Evolutionary conservation across 2,888 invertebrate genomes (phyloP), one percentile per base, ranked within the genome.

Genomic region (Idaea dimidiata): DNA sequence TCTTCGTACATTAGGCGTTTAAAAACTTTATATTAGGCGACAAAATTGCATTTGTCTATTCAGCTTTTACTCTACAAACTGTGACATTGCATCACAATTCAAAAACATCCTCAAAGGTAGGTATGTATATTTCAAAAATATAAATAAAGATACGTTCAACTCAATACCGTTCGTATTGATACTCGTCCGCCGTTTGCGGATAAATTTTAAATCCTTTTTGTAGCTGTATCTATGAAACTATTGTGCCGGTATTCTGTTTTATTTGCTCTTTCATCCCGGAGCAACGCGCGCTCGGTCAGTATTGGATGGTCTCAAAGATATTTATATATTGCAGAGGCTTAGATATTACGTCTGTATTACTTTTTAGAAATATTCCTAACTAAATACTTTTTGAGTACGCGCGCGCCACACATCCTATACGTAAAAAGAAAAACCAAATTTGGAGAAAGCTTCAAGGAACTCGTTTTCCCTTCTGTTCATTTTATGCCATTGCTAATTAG

Each of bases 161-260:
- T 3, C 0, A 43, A 24, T 24, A 1, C 24, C 43, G 43, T 43
- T 14, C 14, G 43, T 43, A 43, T 43, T 43, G 43, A 43, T 8
- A 43, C 14, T 43, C 14, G 56, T 4, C 56, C 56, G 18, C 18
- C 56, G 17, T 56, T 56, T 56, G 56, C 18, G 56, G 56, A 56
- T 56, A 32, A 56, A 58, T 60, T 61, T 63, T 61, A 65, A 66
- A 55, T 59, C 56, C 56, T 10, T 18, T 18, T 10, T 43, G 43
- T 10, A 8, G 43, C 18, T 54, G 16, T 43, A 54, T 59, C 43
- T 55, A 58, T 61, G 59, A 61, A 61, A 61, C 61, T 59, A 59
- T 66, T 60, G 65, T 62, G 61, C 58, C 8, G 16, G 61, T 31
- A 16, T 55, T 61, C 58, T 61, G 57, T 61, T 59, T 18, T 58